A percentile compares a stretch with the other conserved stretches of the same genome.
phyloP scores from a whole-genome alignment of 2,797 vertebrate genomes.

The Mallotus villosus region DNA sequence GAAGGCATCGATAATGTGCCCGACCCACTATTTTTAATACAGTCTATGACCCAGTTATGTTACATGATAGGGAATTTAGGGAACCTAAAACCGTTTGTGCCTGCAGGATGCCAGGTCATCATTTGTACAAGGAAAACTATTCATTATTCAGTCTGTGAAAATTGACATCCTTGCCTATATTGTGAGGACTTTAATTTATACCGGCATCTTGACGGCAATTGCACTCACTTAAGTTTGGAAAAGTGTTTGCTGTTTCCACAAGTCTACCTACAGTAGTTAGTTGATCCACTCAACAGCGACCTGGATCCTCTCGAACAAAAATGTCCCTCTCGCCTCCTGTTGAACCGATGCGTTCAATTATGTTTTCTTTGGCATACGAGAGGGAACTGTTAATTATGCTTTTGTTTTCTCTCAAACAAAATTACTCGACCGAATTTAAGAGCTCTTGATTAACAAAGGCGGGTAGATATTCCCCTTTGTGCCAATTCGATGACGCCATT shows the following conservation, averaged over 20 bases:
- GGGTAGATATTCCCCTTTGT: slow-evolving; percentile 56
- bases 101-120: background rate
- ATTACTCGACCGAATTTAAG: slow-evolving; percentile 74
- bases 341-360: slow-evolving; percentile 58
- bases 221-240: slow-evolving; percentile 32
- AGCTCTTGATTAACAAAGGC: slow-evolving; percentile 65
- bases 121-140: background rate
- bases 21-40: background rate
- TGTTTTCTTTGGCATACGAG: slow-evolving; percentile 61
- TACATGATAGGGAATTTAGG: background rate
- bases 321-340: slow-evolving; percentile 56
- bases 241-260: slow-evolving; percentile 41
- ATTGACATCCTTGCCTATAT: background rate
- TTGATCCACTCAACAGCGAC: slow-evolving; percentile 43
- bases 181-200: background rate
- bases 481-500: slow-evolving; percentile 65
- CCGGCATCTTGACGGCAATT: slow-evolving; percentile 30
- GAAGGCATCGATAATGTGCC: background rate
- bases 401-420: slow-evolving; percentile 73
- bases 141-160: background rate
- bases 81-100: background rate
- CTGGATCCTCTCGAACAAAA: slow-evolving; percentile 54
- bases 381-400: slow-evolving; percentile 69
- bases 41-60: background rate
- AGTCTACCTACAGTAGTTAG: slow-evolving; percentile 41